These are phyloP conservation scores for Notechis scutatus DNA, from an alignment of 2,113 vertebrate species.

Conservation along the genomic window DNA sequence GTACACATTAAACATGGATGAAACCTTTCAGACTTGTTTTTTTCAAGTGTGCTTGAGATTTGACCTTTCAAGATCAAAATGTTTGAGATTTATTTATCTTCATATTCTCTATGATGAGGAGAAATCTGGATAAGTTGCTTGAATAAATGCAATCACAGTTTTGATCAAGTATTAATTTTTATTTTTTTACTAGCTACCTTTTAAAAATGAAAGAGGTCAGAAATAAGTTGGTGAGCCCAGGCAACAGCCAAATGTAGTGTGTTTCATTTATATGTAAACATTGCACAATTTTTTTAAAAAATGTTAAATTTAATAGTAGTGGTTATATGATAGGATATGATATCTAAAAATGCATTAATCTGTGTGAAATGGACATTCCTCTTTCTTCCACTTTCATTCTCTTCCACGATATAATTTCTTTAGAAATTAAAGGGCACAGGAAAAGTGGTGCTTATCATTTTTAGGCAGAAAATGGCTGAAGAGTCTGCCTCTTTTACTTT, in stretches of 20 bases:
- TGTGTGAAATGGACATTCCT: not conserved
- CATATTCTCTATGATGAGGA: not conserved
- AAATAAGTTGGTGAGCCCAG: not conserved
- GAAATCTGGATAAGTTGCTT: not conserved
- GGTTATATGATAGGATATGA: not conserved
- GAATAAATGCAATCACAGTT: not conserved
- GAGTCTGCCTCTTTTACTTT: not conserved
- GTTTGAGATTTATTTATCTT: not conserved
- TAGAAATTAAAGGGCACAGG: not conserved
- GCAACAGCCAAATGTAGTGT: not conserved
- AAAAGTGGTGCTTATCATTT: not conserved
- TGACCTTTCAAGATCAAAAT: not conserved
- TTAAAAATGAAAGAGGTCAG: not conserved
- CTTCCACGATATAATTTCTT: not conserved
- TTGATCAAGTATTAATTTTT: not conserved
- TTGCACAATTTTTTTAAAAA: not conserved
- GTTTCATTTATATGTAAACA: not conserved
- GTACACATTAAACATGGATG: not conserved
- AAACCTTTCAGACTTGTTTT: not conserved
- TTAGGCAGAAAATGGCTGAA: not conserved
- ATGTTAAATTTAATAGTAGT: not conserved
- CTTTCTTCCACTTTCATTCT: not conserved
- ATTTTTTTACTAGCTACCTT: not conserved
- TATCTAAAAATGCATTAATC: not conserved
- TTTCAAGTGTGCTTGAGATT: not conserved